Evolutionary conservation across 2,797 vertebrate species (phyloP).

Genomic region (Gallinago nigripennis): DNA sequence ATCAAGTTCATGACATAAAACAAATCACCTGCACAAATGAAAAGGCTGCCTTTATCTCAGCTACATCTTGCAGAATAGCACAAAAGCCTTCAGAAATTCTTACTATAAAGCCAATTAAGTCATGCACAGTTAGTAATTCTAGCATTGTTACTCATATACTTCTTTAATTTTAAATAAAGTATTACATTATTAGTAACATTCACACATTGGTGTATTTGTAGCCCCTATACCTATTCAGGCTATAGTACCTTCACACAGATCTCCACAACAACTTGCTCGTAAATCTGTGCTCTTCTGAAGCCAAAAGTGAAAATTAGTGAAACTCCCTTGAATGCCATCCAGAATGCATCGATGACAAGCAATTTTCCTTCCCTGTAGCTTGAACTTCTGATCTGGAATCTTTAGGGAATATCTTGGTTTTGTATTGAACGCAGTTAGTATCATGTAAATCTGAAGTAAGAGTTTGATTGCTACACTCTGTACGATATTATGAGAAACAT

Average conservation of each 20-base stretch:
- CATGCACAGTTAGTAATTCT: not conserved
- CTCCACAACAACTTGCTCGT: not conserved
- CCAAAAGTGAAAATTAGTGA: not conserved
- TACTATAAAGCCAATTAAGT: not conserved
- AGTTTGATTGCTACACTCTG: not conserved
- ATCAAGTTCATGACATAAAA: constrained; percentile 30
- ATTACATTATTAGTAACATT: not conserved
- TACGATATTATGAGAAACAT: not conserved
- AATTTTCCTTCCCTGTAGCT: not conserved
- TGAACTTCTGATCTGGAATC: not conserved
- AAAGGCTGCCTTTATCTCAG: not conserved
- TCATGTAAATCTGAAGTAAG: not conserved
- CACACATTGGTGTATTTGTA: not conserved
- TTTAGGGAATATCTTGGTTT: not conserved
- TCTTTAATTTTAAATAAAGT: not conserved
- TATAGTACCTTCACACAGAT: not conserved
- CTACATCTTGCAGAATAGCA: not conserved
- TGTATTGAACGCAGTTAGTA: not conserved
- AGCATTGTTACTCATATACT: not conserved
- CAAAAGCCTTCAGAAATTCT: not conserved
- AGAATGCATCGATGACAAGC: not conserved
- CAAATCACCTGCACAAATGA: constrained; percentile 24
- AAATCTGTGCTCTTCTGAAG: not conserved
- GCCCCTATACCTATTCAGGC: not conserved
- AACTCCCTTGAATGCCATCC: not conserved